A percentile compares a stretch with the other conserved stretches of the same genome.
Evolutionary conservation across 2,797 vertebrate species (phyloP).

Genomic region (Tachyglossus aculeatus): DNA sequence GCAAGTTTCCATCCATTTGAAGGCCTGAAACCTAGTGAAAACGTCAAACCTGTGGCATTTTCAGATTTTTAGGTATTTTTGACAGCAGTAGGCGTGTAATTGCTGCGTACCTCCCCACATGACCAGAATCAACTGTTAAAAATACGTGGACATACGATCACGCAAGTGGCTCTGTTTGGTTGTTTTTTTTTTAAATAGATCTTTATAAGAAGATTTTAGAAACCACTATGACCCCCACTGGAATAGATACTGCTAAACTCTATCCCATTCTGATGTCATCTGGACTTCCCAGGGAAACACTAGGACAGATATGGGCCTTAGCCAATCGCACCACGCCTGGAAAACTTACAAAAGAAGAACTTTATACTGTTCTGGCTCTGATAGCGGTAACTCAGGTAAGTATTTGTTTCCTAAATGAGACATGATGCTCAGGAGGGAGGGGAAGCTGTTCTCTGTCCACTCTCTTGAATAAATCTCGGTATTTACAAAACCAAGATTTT

Average conservation of each 20-base stretch:
- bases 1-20: no score
- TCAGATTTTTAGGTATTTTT: no score
- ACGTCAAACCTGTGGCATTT: no score
- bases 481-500: slow-evolving; percentile 13
- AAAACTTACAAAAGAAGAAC: slow-evolving; percentile 96
- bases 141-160: slow-evolving; percentile 29
- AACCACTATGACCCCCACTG: slow-evolving; percentile 89
- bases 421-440: background rate
- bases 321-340: slow-evolving; percentile 97
- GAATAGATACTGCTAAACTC: slow-evolving; percentile 96
- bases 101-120: no score
- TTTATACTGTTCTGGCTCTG: slow-evolving; percentile 92
- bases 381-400: slow-evolving; percentile 95
- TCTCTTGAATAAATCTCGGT: background rate
- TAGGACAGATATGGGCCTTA: slow-evolving; percentile 97
- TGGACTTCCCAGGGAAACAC: slow-evolving; percentile 93
- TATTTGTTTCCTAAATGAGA: background rate
- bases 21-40: no score
- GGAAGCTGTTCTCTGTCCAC: no score
- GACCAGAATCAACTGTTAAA: no score
- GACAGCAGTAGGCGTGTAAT: no score
- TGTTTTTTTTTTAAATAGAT: slow-evolving; percentile 75
- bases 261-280: slow-evolving; percentile 98
- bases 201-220: slow-evolving; percentile 96
- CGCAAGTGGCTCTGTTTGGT: slow-evolving; percentile 31